Conservation (phyloP, 2,113 vertebrate genomes). For the Verasper variegatus region DNA sequence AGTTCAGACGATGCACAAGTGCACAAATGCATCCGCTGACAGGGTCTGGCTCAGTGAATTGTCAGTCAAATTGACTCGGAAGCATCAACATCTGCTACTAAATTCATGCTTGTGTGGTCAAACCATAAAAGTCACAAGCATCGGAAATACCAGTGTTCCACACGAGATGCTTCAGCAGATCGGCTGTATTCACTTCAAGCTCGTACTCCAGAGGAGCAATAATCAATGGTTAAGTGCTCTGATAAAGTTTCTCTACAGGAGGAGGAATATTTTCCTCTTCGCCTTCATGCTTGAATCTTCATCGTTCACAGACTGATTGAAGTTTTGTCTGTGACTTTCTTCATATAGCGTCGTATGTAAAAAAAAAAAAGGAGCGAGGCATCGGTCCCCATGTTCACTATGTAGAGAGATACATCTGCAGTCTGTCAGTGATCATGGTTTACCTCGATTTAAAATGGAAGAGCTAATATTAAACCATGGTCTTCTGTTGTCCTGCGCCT, state of each 20-base stretch:
- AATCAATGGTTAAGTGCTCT: constrained; percentile 45
- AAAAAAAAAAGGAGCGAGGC: constrained; percentile 21
- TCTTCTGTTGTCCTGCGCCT: constrained; percentile 58
- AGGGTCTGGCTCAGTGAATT: constrained; percentile 54
- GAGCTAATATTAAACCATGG: constrained; percentile 50
- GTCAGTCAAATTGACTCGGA: constrained; percentile 55
- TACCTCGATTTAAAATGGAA: constrained; percentile 58
- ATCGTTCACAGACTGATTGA: constrained; percentile 36
- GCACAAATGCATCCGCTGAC: constrained; percentile 1
- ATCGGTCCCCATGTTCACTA: constrained; percentile 38
- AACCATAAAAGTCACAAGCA: constrained; percentile 27
- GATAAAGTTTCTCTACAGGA: constrained; percentile 19
- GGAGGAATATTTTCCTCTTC: constrained; percentile 28
- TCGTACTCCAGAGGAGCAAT: constrained; percentile 27
- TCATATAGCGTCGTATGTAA: constrained; percentile 4
- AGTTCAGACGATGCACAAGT: constrained; percentile 7
- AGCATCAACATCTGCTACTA: constrained; percentile 72
- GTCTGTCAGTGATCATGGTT: constrained; percentile 47
- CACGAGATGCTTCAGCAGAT: constrained; percentile 32
- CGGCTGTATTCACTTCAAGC: constrained; percentile 18
- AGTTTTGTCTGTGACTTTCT: constrained; percentile 33
- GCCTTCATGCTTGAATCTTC: constrained; percentile 35
- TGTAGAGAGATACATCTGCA: constrained; percentile 32
- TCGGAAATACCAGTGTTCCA: constrained; percentile 10
- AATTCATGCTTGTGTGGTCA: constrained; percentile 39